These are phyloP conservation scores for Hirtodrosophila cameraria DNA, from an alignment of 2,888 invertebrate genomes.

Conservation along the genomic window DNA sequence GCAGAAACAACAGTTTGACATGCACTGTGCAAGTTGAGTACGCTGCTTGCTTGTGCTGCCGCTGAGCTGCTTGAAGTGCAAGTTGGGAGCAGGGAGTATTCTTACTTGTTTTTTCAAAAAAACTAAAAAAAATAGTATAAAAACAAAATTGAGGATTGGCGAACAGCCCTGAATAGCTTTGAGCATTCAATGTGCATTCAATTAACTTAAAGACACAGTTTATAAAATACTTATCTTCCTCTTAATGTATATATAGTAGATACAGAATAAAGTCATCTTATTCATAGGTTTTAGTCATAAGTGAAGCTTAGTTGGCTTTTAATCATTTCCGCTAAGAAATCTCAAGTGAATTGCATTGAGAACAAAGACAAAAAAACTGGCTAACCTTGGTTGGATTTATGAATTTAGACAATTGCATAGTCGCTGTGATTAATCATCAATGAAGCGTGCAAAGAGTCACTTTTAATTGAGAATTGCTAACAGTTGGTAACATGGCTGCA, in stretches of 20 bases:
- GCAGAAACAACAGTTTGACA: too few species aligned
- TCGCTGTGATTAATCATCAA: conserved; percentile 65
- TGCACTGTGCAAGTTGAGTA: too few species aligned
- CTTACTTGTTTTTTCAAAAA: too few species aligned
- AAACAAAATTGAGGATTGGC: too few species aligned
- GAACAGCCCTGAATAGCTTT: too few species aligned
- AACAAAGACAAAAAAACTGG: conserved; percentile 48
- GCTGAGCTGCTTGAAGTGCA: too few species aligned
- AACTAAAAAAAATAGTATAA: too few species aligned
- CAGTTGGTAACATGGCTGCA: conserved; percentile 1
- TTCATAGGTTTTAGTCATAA: conserved; percentile 59
- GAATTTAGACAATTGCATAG: conserved; percentile 48
- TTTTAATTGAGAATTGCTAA: conserved; percentile 12
- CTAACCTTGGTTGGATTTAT: conserved; percentile 70
- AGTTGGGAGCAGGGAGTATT: too few species aligned
- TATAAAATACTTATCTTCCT: not conserved
- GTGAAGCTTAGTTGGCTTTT: conserved; percentile 44
- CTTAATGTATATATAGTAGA: conserved; percentile 1
- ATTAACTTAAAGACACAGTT: not conserved
- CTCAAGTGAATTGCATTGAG: conserved; percentile 30
- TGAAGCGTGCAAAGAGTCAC: conserved; percentile 72
- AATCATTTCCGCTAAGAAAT: conserved; percentile 48
- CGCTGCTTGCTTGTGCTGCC: too few species aligned
- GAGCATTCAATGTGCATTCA: not conserved
- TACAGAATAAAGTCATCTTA: conserved; percentile 50